Percentiles rank a stretch among this genome's conserved stretches.
Evolutionary conservation across 1,140 invertebrate genomes (phyloP).

Genomic region (Neocloeon triangulifer): DNA sequence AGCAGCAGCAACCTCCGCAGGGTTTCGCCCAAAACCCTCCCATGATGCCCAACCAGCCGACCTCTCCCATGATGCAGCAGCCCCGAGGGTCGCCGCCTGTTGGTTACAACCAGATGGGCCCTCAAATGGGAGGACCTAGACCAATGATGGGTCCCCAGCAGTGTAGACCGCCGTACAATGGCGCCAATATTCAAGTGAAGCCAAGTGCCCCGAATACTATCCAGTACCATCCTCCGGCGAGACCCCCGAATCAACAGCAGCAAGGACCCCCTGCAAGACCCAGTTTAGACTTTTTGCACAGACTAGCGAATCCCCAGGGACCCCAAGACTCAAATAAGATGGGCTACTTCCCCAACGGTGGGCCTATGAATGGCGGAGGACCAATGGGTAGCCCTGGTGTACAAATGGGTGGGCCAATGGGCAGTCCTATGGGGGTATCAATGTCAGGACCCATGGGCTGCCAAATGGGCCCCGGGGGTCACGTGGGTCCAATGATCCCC

Average conservation of each 20-base stretch:
- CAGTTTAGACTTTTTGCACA: slow-evolving; percentile 76
- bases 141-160: slow-evolving; percentile 18
- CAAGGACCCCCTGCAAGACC: slow-evolving; percentile 51
- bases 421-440: slow-evolving; percentile 12
- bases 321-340: slow-evolving; percentile 43
- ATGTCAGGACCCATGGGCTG: slow-evolving; percentile 12
- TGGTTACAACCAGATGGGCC: slow-evolving; percentile 2
- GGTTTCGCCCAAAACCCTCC: slow-evolving; percentile 13
- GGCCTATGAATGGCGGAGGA: slow-evolving; percentile 15
- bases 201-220: slow-evolving; percentile 93
- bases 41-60: slow-evolving; percentile 16
- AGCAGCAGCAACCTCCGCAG: too few relatives aligned
- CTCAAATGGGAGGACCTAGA: too few relatives aligned
- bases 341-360: slow-evolving; percentile 44
- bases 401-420: slow-evolving; percentile 12
- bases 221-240: slow-evolving; percentile 86
- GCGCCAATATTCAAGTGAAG: slow-evolving; percentile 79
- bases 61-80: slow-evolving; percentile 3
- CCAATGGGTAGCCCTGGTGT: slow-evolving; percentile 11
- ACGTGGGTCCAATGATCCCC: slow-evolving; percentile 8
- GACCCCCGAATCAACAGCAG: slow-evolving; percentile 46
- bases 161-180: slow-evolving; percentile 35
- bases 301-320: slow-evolving; percentile 65
- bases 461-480: slow-evolving; percentile 11
- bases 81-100: slow-evolving; percentile 1